Conservation (phyloP, 2,797 vertebrate genomes). For the Dendrocincla tyrannina region DNA sequence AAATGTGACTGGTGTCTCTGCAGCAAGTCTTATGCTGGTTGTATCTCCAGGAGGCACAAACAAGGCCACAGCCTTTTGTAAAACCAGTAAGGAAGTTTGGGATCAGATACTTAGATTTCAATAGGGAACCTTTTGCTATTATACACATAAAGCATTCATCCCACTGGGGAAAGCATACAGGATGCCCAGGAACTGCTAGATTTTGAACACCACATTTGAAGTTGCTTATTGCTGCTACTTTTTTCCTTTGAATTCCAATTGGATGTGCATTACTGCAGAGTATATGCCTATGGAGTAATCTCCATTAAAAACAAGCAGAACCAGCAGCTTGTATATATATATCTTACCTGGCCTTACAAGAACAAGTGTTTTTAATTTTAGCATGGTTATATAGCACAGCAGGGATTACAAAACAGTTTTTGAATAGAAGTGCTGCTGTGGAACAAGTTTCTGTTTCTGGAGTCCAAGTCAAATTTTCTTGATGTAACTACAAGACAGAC, state of each 20-base stretch:
- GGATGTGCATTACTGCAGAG: not conserved
- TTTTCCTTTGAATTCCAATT: not conserved
- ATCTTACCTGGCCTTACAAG: not conserved
- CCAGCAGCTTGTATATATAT: not conserved
- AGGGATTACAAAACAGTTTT: not conserved
- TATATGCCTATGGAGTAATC: not conserved
- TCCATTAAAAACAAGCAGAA: not conserved
- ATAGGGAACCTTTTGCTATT: not conserved
- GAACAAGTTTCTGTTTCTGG: not conserved
- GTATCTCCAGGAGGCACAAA: not conserved
- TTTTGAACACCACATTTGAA: not conserved
- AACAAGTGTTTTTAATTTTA: slow-evolving; percentile 6
- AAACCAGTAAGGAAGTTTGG: not conserved
- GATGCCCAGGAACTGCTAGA: not conserved
- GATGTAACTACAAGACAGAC: not conserved
- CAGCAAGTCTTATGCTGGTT: not conserved
- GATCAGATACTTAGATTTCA: not conserved
- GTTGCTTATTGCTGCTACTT: not conserved
- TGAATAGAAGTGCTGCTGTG: not conserved
- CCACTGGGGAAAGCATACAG: not conserved
- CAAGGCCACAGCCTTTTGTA: not conserved
- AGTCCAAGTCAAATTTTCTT: not conserved
- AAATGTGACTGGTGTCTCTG: not conserved
- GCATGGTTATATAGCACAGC: not conserved
- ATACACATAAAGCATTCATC: not conserved